phyloP scores from a whole-genome alignment of 2,888 invertebrate genomes.

The Polydrusus pterygomalis region DNA sequence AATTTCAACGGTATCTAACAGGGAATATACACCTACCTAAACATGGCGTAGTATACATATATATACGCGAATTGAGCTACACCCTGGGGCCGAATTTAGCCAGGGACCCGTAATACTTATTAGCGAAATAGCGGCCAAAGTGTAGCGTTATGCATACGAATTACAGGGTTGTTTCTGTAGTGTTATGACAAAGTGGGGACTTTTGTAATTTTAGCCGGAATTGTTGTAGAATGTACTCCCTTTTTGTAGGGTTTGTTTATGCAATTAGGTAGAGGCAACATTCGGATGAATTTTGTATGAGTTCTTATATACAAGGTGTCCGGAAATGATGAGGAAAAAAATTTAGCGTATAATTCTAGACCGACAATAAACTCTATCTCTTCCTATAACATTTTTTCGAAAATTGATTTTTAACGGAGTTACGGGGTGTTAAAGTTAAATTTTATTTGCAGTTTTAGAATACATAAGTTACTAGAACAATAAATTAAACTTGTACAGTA shows the following conservation, averaged over 20 bases:
- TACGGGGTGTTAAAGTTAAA: too few relatives aligned
- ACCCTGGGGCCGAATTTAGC: slow-evolving; percentile 49
- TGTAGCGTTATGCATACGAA: slow-evolving; percentile 55
- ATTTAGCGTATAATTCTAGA: too few relatives aligned
- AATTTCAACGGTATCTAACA: slow-evolving; percentile 35
- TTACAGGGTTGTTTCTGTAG: slow-evolving; percentile 49
- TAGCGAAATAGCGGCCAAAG: slow-evolving; percentile 48
- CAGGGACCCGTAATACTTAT: slow-evolving; percentile 51
- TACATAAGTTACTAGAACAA: too few relatives aligned
- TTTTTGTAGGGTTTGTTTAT: slow-evolving; percentile 1
- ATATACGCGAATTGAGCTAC: slow-evolving; percentile 48
- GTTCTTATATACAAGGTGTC: too few relatives aligned
- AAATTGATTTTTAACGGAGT: too few relatives aligned
- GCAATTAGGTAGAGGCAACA: not conserved
- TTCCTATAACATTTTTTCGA: too few relatives aligned
- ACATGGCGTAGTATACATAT: slow-evolving; percentile 37
- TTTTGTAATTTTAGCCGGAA: slow-evolving; percentile 38
- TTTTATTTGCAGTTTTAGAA: too few relatives aligned
- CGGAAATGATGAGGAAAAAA: too few relatives aligned
- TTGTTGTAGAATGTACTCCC: not conserved
- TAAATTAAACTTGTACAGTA: too few relatives aligned
- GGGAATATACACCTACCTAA: slow-evolving; percentile 36
- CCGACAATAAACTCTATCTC: too few relatives aligned
- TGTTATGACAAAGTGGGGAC: slow-evolving; percentile 37
- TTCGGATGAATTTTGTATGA: too few relatives aligned